phyloP scores from a whole-genome alignment of 2,113 vertebrate species.

The Pogonocichla stellata region DNA sequence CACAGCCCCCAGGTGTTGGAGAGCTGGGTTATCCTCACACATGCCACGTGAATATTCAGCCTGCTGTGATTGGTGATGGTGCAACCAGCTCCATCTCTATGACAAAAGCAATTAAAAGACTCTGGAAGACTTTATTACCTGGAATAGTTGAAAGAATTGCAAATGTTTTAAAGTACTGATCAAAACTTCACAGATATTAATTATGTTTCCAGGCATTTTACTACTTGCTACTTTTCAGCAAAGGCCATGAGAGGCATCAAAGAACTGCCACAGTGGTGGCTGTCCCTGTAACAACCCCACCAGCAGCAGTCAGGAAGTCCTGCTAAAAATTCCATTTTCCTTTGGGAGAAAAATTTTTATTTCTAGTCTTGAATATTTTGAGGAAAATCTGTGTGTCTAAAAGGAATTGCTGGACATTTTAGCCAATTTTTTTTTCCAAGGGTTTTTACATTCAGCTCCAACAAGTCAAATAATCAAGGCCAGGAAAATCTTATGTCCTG shows the following conservation, averaged over 20 bases:
- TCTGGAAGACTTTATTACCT: background rate
- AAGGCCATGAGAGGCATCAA: background rate
- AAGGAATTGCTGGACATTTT: background rate
- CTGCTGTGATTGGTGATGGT: background rate
- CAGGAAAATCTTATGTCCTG: background rate
- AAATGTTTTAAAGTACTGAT: background rate
- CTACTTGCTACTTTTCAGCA: constrained; percentile 15
- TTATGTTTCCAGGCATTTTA: constrained; percentile 8
- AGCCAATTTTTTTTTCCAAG: background rate
- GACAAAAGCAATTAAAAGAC: background rate
- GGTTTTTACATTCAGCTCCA: background rate
- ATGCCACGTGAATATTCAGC: background rate
- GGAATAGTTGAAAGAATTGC: background rate
- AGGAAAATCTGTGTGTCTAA: background rate
- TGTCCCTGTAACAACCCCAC: background rate
- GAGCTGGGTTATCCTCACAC: background rate
- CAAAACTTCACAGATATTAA: background rate
- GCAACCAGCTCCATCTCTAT: background rate
- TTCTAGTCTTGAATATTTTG: background rate
- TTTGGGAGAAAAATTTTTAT: background rate
- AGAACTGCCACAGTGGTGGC: background rate
- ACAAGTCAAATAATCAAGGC: background rate
- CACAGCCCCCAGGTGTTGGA: background rate
- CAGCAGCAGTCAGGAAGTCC: constrained; percentile 6
- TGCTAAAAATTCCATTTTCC: background rate